phyloP scores from a whole-genome alignment of 2,888 invertebrate species.

The Ormia ochracea region DNA sequence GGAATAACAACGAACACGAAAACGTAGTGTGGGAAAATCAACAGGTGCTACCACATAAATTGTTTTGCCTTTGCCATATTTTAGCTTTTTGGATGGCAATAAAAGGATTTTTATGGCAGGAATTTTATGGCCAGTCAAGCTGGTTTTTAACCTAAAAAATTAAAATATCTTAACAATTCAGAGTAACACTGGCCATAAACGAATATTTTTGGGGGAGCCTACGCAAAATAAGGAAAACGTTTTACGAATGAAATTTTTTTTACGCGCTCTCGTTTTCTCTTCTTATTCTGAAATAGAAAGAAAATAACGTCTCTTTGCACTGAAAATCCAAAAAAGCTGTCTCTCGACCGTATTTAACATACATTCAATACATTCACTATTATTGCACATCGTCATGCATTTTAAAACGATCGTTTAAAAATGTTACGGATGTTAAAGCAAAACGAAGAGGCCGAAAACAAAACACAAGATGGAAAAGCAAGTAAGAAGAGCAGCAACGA shows the following conservation, averaged over 20 bases:
- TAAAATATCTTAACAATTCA: slow-evolving; percentile 6
- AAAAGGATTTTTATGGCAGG: slow-evolving; percentile 56
- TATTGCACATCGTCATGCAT: slow-evolving; percentile 30
- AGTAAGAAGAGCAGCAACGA: slow-evolving; percentile 18
- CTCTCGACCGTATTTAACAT: slow-evolving; percentile 26
- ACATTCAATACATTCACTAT: slow-evolving; percentile 30
- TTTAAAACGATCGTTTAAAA: slow-evolving; percentile 48
- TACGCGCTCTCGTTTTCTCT: background rate
- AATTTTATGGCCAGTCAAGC: slow-evolving; percentile 59
- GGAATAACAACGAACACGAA: slow-evolving; percentile 10
- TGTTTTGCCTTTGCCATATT: slow-evolving; percentile 31
- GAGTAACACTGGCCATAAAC: slow-evolving; percentile 6
- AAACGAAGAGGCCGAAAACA: slow-evolving; percentile 40
- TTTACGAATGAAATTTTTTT: background rate
- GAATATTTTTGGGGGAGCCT: background rate
- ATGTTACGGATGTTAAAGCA: slow-evolving; percentile 54
- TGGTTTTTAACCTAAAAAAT: slow-evolving; percentile 34
- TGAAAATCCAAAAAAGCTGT: background rate
- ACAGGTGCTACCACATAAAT: slow-evolving; percentile 75
- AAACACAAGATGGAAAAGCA: slow-evolving; percentile 16
- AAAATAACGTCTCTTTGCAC: background rate
- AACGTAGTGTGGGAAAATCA: slow-evolving; percentile 70
- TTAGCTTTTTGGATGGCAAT: slow-evolving; percentile 46
- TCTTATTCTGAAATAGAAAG: background rate
- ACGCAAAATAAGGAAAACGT: background rate